Evolutionary conservation across 2,888 invertebrate genomes (phyloP).

Genomic region (Petrophora chlorosata): DNA sequence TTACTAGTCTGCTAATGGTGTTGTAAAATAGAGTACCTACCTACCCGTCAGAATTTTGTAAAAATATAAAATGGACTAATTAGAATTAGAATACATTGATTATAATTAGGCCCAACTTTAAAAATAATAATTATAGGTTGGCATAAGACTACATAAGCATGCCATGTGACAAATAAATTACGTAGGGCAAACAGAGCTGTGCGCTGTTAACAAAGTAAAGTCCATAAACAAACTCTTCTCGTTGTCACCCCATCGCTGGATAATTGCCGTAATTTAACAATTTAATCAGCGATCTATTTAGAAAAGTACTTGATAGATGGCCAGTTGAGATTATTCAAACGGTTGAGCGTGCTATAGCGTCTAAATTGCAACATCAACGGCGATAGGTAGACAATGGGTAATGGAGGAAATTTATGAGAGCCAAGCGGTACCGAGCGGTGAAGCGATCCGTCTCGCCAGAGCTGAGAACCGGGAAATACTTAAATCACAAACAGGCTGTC

Average conservation of each 20-base stretch:
- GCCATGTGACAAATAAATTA: too few species aligned
- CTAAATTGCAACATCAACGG: conserved; percentile 65
- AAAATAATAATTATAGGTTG: too few species aligned
- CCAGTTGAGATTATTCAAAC: conserved; percentile 64
- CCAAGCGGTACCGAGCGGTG: conserved; percentile 37
- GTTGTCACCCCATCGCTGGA: conserved; percentile 39
- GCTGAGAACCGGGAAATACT: conserved; percentile 40
- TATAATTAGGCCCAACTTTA: too few species aligned
- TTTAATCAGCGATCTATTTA: conserved; percentile 71
- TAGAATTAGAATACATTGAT: too few species aligned
- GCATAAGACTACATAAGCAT: too few species aligned
- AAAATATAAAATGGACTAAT: too few species aligned
- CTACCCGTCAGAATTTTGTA: too few species aligned
- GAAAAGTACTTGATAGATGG: conserved; percentile 69
- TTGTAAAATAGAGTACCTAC: too few species aligned
- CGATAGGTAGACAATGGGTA: conserved; percentile 66
- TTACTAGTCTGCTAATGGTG: too few species aligned
- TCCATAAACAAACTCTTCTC: conserved; percentile 9
- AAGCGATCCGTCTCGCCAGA: conserved; percentile 44
- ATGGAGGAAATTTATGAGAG: conserved; percentile 59
- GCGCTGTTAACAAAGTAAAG: conserved; percentile 1
- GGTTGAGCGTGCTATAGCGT: conserved; percentile 53
- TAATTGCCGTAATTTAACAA: conserved; percentile 63
- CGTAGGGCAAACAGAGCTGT: too few species aligned
- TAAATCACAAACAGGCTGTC: conserved; percentile 41